Evolutionary conservation across 2,888 invertebrate species (phyloP).

Genomic region (Brassicogethes aeneus): DNA sequence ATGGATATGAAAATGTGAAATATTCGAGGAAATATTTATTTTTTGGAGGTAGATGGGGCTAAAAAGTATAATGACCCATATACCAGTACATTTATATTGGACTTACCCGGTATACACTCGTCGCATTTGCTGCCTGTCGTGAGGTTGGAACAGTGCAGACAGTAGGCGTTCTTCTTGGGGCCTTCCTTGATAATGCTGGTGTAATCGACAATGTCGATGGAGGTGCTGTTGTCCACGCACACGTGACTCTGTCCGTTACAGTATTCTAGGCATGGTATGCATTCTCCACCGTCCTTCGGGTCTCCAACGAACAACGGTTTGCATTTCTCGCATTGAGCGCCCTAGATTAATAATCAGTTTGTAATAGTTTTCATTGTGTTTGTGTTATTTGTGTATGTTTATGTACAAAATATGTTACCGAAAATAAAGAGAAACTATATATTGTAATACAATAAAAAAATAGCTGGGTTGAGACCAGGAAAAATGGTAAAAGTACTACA

Average conservation of each 20-base stretch:
- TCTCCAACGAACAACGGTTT: constrained; percentile 86
- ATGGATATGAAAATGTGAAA: too few species aligned
- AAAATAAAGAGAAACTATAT: too few species aligned
- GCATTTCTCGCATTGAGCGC: constrained; percentile 85
- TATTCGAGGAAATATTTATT: too few species aligned
- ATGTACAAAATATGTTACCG: neutral
- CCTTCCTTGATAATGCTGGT: constrained; percentile 50
- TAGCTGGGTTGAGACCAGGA: too few species aligned
- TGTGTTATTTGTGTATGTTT: neutral
- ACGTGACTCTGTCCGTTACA: constrained; percentile 83
- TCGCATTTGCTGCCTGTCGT: constrained; percentile 79
- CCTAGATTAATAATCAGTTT: constrained; percentile 45
- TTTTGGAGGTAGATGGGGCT: too few species aligned
- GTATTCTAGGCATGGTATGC: constrained; percentile 79
- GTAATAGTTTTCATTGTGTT: too few species aligned
- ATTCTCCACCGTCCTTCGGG: constrained; percentile 74
- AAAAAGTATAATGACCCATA: too few species aligned
- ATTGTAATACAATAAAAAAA: too few species aligned
- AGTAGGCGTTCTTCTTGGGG: constrained; percentile 63
- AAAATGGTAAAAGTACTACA: too few species aligned
- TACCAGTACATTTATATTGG: too few species aligned
- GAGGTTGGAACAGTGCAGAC: constrained; percentile 73
- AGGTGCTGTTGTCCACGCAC: constrained; percentile 52
- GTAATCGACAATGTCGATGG: constrained; percentile 31
- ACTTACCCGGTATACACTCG: constrained; percentile 50